Evolutionary conservation across 2,797 vertebrate species (phyloP).

Genomic region (Parotocinclus haroldoi): DNA sequence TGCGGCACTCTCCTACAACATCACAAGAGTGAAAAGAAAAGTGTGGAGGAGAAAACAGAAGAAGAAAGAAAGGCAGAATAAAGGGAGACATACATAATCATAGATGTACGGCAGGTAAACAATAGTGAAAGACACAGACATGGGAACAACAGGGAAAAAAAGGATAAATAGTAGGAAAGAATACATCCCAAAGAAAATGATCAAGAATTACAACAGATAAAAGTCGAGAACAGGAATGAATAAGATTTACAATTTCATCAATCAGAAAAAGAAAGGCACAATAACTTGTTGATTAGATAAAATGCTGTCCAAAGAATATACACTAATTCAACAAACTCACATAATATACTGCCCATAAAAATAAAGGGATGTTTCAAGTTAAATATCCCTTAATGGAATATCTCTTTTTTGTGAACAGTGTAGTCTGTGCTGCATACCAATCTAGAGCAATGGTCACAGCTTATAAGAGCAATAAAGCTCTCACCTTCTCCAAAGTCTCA

Average conservation of each 20-base stretch:
- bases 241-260: constrained; percentile 12
- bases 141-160: constrained; percentile 2
- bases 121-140: background rate
- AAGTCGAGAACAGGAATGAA: constrained; percentile 2
- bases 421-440: background rate
- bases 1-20: constrained; percentile 91
- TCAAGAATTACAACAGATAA: constrained; percentile 2
- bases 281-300: no score
- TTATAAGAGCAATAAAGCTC: constrained; percentile 13
- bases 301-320: no score
- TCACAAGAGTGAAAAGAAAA: constrained; percentile 29
- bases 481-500: constrained; percentile 86
- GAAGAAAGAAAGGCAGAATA: background rate
- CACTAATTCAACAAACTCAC: constrained; percentile 14
- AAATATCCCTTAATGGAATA: no score
- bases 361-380: no score
- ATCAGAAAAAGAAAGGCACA: no score
- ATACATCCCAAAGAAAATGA: constrained; percentile 26
- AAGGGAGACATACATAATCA: constrained; percentile 33
- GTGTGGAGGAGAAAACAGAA: constrained; percentile 17
- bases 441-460: background rate
- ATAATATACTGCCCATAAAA: no score
- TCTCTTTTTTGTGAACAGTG: no score
- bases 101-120: constrained; percentile 31
- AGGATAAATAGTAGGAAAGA: constrained; percentile 18